A percentile compares a stretch with the other conserved stretches of the same genome.
These are phyloP conservation scores for Semaprochilodus insignis DNA, from an alignment of 2,797 vertebrate genomes.

Conservation along the genomic window DNA sequence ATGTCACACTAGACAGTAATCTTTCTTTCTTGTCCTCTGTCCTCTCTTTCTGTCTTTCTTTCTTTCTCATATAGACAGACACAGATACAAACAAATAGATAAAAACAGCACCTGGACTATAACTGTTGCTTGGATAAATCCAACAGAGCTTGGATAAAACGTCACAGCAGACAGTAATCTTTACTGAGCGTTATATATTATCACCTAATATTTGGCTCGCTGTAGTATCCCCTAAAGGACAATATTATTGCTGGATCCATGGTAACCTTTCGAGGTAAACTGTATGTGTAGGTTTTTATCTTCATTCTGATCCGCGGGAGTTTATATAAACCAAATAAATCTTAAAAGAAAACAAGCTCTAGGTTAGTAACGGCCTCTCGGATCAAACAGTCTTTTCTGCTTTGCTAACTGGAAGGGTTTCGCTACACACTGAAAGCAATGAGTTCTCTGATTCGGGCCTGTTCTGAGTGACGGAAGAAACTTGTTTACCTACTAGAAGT, in stretches of 20 bases:
- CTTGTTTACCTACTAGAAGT: not conserved
- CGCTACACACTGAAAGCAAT: not conserved
- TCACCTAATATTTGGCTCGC: not conserved
- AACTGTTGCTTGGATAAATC: too few relatives aligned
- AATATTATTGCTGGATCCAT: conserved; percentile 45
- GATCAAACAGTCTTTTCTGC: not conserved
- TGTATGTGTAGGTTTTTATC: conserved; percentile 22
- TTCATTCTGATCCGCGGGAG: conserved; percentile 23
- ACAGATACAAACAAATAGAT: too few relatives aligned
- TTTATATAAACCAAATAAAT: conserved; percentile 34
- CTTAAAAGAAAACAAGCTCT: conserved; percentile 16
- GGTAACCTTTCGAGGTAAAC: conserved; percentile 29
- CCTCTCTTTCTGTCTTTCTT: not conserved
- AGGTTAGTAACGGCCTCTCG: conserved; percentile 16
- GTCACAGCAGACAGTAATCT: conserved; percentile 11
- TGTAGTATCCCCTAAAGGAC: conserved; percentile 15
- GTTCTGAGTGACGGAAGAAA: not conserved
- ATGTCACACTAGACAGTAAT: too few relatives aligned
- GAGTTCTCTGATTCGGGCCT: not conserved
- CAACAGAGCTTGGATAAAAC: conserved; percentile 3
- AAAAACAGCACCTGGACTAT: too few relatives aligned
- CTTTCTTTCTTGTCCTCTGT: too few relatives aligned
- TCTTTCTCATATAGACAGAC: not conserved
- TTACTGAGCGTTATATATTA: conserved; percentile 25
- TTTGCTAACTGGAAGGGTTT: not conserved